Conservation (phyloP, 2,113 vertebrate species). For the Pseudopipra pipra region DNA sequence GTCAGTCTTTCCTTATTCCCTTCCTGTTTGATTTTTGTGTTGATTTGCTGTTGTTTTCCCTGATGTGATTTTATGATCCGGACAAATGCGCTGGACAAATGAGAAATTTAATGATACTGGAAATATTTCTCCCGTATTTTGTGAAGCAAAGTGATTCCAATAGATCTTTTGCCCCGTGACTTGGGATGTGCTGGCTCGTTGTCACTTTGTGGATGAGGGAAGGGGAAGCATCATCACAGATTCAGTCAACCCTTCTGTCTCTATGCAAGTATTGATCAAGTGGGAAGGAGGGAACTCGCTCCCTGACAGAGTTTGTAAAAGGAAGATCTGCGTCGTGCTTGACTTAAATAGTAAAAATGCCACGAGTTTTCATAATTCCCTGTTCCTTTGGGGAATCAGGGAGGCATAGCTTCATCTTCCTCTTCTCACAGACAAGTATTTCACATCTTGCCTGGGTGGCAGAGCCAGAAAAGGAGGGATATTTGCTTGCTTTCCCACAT, state of each 20-base stretch:
- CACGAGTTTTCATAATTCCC: neutral
- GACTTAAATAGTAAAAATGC: neutral
- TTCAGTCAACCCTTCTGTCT: neutral
- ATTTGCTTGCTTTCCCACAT: neutral
- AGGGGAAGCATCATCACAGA: neutral
- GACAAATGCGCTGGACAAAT: slow-evolving; percentile 29
- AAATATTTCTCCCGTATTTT: slow-evolving; percentile 13
- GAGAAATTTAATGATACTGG: slow-evolving; percentile 52
- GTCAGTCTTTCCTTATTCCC: neutral
- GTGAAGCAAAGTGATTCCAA: slow-evolving; percentile 5
- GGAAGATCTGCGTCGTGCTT: neutral
- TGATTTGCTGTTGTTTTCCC: neutral
- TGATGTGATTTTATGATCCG: neutral
- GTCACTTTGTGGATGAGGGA: neutral
- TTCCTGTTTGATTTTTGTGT: neutral
- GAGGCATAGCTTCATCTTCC: neutral
- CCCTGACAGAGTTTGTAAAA: neutral
- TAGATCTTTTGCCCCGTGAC: neutral
- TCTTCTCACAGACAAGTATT: neutral
- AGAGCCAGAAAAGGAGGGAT: neutral
- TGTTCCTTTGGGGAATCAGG: neutral
- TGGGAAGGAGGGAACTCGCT: neutral
- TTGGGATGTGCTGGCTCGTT: neutral
- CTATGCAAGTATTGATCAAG: neutral
- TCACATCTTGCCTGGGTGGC: neutral